A percentile compares a stretch with the other conserved stretches of the same genome.
Conservation (phyloP, 1,140 invertebrate genomes). For the Gonioctena quinquepunctata region DNA sequence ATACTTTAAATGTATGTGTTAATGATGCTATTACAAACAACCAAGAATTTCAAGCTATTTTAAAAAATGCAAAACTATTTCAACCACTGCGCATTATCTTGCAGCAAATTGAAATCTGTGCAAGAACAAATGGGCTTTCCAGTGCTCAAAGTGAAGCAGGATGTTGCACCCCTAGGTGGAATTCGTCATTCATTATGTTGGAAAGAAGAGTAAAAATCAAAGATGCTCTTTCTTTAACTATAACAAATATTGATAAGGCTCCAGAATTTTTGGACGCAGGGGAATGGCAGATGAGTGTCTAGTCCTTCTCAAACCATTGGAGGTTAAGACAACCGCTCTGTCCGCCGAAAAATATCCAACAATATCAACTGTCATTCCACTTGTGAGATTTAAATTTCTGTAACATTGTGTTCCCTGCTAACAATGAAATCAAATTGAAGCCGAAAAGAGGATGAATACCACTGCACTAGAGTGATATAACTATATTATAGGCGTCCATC, state of each 20-base stretch:
- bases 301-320: background rate
- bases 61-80: conserved; percentile 27
- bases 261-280: conserved; percentile 11
- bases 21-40: background rate
- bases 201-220: conserved; percentile 30
- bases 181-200: conserved; percentile 47
- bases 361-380: conserved; percentile 21
- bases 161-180: conserved; percentile 45
- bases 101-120: conserved; percentile 24
- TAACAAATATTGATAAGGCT: conserved; percentile 6
- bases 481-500: no score
- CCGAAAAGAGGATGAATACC: no score
- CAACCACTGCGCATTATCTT: conserved; percentile 32
- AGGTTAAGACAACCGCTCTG: conserved; percentile 8
- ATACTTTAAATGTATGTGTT: background rate
- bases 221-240: conserved; percentile 3
- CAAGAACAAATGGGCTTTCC: conserved; percentile 33
- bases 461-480: no score
- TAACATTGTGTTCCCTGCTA: no score
- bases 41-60: conserved; percentile 5
- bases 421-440: no score
- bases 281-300: background rate
- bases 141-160: conserved; percentile 42
- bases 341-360: conserved; percentile 39
- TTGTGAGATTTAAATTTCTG: no score